Conservation (phyloP, 2,797 vertebrate genomes). For the Enteromius thamalakanensis region DNA sequence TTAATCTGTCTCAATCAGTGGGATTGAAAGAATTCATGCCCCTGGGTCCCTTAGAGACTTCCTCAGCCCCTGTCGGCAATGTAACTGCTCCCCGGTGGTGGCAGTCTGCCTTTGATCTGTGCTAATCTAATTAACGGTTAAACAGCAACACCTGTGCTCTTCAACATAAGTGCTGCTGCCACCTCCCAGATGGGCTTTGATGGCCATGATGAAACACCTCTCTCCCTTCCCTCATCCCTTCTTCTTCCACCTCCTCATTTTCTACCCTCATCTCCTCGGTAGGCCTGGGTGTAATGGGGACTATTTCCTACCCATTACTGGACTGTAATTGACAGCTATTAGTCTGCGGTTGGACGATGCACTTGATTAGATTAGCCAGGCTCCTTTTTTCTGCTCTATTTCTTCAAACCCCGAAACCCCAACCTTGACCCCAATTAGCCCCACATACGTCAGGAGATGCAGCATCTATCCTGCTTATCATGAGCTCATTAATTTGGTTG, state of each 20-base stretch:
- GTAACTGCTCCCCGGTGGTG: slow-evolving; percentile 68
- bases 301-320: slow-evolving; percentile 72
- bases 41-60: slow-evolving; percentile 60
- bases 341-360: slow-evolving; percentile 72
- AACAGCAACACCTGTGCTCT: slow-evolving; percentile 81
- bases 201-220: slow-evolving; percentile 67
- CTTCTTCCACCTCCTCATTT: slow-evolving; percentile 50
- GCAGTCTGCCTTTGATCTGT: slow-evolving; percentile 75
- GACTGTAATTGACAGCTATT: slow-evolving; percentile 77
- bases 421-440: slow-evolving; percentile 83
- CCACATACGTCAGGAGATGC: slow-evolving; percentile 69
- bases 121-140: slow-evolving; percentile 81
- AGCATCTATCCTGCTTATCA: slow-evolving; percentile 71
- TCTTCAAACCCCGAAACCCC: slow-evolving; percentile 71
- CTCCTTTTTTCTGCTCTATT: slow-evolving; percentile 69
- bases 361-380: slow-evolving; percentile 79
- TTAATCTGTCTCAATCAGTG: slow-evolving; percentile 67
- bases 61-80: slow-evolving; percentile 54
- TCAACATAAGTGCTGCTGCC: slow-evolving; percentile 64
- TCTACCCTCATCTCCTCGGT: slow-evolving; percentile 58
- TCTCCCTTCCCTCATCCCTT: slow-evolving; percentile 58
- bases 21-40: slow-evolving; percentile 65
- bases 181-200: slow-evolving; percentile 79
- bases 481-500: slow-evolving; percentile 73
- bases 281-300: slow-evolving; percentile 61